Evolutionary conservation across 2,888 invertebrate species (phyloP).

Genomic region (Eurytoma adleriae): DNA sequence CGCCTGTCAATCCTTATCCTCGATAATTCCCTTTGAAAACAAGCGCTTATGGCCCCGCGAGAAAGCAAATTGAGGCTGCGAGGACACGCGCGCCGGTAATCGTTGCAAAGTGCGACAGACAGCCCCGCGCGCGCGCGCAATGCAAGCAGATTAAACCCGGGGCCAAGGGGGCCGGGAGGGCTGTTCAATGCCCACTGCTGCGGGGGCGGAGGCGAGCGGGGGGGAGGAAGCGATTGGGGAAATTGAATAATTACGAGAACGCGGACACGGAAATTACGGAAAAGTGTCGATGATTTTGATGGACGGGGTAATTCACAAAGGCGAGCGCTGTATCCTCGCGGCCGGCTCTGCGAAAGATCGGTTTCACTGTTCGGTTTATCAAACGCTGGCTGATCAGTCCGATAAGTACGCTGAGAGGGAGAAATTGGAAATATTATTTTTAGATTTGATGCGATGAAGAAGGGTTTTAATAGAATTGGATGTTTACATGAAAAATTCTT

Average conservation of each 20-base stretch:
- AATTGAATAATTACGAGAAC: conserved; percentile 1
- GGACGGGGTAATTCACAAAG: background rate
- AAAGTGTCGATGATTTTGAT: background rate
- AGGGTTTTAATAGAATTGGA: too few relatives aligned
- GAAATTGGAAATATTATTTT: too few relatives aligned
- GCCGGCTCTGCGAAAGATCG: background rate
- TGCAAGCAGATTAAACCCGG: conserved; percentile 51
- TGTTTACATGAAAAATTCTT: too few relatives aligned
- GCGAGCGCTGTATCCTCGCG: background rate
- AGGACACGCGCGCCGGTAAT: conserved; percentile 18
- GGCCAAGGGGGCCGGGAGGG: background rate
- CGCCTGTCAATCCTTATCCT: conserved; percentile 58
- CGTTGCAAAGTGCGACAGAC: conserved; percentile 40
- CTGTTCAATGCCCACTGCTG: background rate
- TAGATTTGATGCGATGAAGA: too few relatives aligned
- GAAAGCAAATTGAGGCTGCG: conserved; percentile 47
- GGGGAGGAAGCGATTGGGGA: background rate
- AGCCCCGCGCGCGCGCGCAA: conserved; percentile 9
- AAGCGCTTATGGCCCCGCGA: conserved; percentile 46
- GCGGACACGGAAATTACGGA: background rate
- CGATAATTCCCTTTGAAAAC: conserved; percentile 61
- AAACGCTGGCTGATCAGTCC: background rate
- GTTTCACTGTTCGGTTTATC: background rate
- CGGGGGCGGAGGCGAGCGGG: background rate
- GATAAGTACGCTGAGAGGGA: background rate